Percentiles rank a stretch among this genome's conserved stretches.
phyloP scores from a whole-genome alignment of 2,113 vertebrate genomes.

The Centrocercus urophasianus region DNA sequence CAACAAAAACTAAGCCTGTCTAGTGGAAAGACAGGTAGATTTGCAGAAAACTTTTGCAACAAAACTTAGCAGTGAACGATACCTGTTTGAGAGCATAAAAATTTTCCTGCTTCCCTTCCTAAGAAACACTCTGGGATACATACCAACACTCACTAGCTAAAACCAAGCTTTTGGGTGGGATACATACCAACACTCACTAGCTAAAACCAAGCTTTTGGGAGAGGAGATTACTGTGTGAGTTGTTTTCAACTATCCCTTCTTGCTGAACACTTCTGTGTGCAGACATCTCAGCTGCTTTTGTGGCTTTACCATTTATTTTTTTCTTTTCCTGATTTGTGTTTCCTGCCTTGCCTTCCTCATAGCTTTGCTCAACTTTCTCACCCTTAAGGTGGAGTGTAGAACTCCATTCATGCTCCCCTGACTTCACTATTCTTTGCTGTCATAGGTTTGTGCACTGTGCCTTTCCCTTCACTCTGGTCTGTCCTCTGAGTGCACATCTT shows the following conservation, averaged over 20 bases:
- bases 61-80: not conserved
- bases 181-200: not conserved
- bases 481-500: not conserved
- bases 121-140: not conserved
- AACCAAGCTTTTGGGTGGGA: not conserved
- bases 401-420: not conserved
- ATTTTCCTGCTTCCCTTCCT: not conserved
- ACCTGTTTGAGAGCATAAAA: not conserved
- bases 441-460: not conserved
- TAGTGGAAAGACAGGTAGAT: not conserved
- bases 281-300: not conserved
- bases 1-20: not conserved
- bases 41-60: not conserved
- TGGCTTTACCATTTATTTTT: not conserved
- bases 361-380: not conserved
- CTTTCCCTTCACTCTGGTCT: not conserved
- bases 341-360: not conserved
- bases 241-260: not conserved
- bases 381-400: not conserved
- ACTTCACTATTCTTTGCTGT: not conserved
- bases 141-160: not conserved
- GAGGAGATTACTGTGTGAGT: not conserved
- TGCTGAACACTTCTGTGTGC: not conserved
- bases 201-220: not conserved
- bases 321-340: not conserved